phyloP scores from a whole-genome alignment of 2,113 vertebrate genomes.

The Nerophis lumbriciformis region DNA sequence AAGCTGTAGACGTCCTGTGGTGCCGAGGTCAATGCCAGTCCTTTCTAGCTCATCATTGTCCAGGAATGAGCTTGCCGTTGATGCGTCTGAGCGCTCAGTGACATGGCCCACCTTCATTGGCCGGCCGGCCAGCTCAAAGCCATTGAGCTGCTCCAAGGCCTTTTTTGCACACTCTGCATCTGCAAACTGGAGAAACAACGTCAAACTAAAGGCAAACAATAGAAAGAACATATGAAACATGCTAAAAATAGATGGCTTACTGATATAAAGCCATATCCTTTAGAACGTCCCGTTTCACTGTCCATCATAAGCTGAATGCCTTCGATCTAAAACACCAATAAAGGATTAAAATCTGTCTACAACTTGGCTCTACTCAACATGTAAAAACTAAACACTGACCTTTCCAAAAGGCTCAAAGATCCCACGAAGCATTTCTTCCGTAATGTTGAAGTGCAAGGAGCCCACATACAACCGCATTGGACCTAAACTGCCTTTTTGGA shows the following conservation, averaged over 20 bases:
- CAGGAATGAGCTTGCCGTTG: slow-evolving; percentile 93
- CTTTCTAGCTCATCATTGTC: slow-evolving; percentile 96
- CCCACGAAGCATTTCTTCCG: slow-evolving; percentile 97
- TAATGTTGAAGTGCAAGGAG: slow-evolving; percentile 97
- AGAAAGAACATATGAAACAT: neutral
- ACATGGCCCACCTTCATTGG: slow-evolving; percentile 99
- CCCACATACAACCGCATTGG: slow-evolving; percentile 97
- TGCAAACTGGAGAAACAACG: slow-evolving; percentile 78
- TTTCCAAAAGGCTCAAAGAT: slow-evolving; percentile 98
- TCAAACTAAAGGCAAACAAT: neutral
- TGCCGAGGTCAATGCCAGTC: slow-evolving; percentile 96
- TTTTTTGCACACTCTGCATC: slow-evolving; percentile 98
- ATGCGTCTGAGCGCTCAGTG: slow-evolving; percentile 93
- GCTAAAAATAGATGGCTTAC: slow-evolving; percentile 63
- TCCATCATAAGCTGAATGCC: slow-evolving; percentile 99
- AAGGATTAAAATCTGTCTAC: neutral
- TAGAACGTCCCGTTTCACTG: slow-evolving; percentile 94
- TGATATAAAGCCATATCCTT: slow-evolving; percentile 98
- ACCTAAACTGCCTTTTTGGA: slow-evolving; percentile 94
- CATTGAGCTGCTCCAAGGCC: slow-evolving; percentile 95
- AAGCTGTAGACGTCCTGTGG: slow-evolving; percentile 92
- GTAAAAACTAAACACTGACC: slow-evolving; percentile 55
- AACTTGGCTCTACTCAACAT: too few species aligned
- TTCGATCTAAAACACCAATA: slow-evolving; percentile 79
- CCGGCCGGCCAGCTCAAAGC: slow-evolving; percentile 92